Conservation (phyloP, 2,113 vertebrate genomes). For the Gorsachius goisagi region DNA sequence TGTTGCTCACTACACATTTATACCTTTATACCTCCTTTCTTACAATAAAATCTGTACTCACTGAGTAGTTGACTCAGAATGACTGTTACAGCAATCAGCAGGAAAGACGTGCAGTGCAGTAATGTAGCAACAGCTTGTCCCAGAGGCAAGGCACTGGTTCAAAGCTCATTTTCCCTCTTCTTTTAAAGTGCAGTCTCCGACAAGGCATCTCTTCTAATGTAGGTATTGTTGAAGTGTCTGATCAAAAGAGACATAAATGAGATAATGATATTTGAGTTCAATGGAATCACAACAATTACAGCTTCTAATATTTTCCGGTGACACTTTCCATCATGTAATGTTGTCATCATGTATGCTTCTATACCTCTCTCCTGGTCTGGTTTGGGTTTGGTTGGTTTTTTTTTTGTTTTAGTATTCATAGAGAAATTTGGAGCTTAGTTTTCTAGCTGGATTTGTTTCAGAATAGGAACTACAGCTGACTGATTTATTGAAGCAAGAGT, state of each 20-base stretch:
- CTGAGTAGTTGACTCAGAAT: not conserved
- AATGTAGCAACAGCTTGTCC: not conserved
- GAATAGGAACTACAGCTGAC: not conserved
- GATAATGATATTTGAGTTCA: not conserved
- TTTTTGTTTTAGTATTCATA: not conserved
- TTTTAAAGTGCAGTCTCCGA: not conserved
- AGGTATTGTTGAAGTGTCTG: not conserved
- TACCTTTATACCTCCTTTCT: not conserved
- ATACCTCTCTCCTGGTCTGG: not conserved
- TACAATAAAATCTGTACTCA: not conserved
- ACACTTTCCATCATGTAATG: not conserved
- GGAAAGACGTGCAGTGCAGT: accelerated
- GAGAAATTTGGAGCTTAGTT: not conserved
- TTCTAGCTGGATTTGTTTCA: not conserved
- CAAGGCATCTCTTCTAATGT: not conserved
- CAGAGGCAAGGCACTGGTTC: not conserved
- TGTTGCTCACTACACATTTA: not conserved
- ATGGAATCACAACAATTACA: not conserved
- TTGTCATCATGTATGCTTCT: not conserved
- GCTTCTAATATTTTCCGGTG: not conserved
- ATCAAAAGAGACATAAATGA: not conserved
- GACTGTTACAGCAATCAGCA: not conserved
- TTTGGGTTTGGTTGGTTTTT: not conserved
- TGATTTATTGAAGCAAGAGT: not conserved
- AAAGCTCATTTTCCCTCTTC: not conserved